Evolutionary conservation across 2,113 vertebrate genomes (phyloP), one percentile per base, ranked within the genome.

Genomic region (Calyptomena viridis): DNA sequence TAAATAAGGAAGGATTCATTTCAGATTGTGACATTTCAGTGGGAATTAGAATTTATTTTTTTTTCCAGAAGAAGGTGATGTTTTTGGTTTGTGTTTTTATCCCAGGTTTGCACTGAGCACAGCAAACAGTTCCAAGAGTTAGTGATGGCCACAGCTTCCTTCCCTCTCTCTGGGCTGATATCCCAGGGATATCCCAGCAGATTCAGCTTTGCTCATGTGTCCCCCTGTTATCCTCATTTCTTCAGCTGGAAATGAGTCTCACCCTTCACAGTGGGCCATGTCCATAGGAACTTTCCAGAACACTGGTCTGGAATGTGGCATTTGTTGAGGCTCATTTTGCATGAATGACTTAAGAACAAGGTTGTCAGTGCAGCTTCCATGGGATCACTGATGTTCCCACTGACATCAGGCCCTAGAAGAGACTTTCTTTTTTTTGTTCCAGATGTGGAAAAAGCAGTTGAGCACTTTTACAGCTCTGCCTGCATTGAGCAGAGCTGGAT

Each of bases 181-280:
- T 4, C 55, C 12, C 33, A 50, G 56, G n/a, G 75, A 63, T 7
- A 15, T 4, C 50, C 12, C 30, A 46, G 56, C 31, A 78, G 15
- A 19, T 42, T 5, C 8, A 50, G 53, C 46, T 42, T 59, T 91
- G 78, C 50, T 74, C 8, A 6, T 25, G 33, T 33, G 20, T 40
- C 3, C 5, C 19, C 19, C 62, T 72, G 59, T 35, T 50, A 9
- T 12, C 40, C 35, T 28, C 72, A 53, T 73, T 58, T 40, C 58
- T 35, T 24, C 14, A 17, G 23, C 55, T 46, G 5, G 15, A 20
- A 47, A 4, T 27, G 35, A 55, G 13, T 47, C 25, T 74, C 30
- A 5, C 16, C 37, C 25, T 60, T 69, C 47, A 3, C 24, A 12
- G 13, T 25, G 40, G 23, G 56, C 7, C 42, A 9, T 0, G 1